Evolutionary conservation across 2,797 vertebrate genomes (phyloP).

Genomic region (Catostomus latipinnis): DNA sequence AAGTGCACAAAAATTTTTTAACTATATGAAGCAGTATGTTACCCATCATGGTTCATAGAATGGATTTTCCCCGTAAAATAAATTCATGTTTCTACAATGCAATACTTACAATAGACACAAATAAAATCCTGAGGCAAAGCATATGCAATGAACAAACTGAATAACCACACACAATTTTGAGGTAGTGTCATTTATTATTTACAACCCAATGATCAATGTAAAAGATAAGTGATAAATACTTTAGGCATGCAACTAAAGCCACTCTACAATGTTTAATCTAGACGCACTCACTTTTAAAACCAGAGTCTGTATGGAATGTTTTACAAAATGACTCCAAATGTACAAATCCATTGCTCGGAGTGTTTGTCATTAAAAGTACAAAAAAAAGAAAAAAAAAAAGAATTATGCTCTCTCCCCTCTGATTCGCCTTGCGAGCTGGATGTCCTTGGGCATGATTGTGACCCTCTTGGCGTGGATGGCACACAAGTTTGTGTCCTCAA

Average conservation of each 20-base stretch:
- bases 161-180: constrained; percentile 48
- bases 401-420: constrained; percentile 58
- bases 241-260: constrained; percentile 64
- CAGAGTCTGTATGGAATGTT: constrained; percentile 71
- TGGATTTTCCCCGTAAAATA: no score
- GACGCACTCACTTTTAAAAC: constrained; percentile 70
- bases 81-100: no score
- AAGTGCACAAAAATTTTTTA: no score
- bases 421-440: constrained; percentile 60
- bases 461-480: constrained; percentile 63
- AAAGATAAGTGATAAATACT: constrained; percentile 58
- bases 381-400: background rate
- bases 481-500: constrained; percentile 62
- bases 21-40: no score
- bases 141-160: background rate
- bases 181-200: constrained; percentile 73
- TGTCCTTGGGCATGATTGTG: constrained; percentile 64
- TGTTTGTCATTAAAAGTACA: constrained; percentile 37
- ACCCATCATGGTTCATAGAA: no score
- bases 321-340: constrained; percentile 64
- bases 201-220: constrained; percentile 70
- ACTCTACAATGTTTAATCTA: constrained; percentile 59
- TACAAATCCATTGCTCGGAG: constrained; percentile 59
- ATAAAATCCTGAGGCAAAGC: no score
- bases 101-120: no score